Conservation (phyloP, 2,113 vertebrate genomes). For the Syrmaticus mikado region DNA sequence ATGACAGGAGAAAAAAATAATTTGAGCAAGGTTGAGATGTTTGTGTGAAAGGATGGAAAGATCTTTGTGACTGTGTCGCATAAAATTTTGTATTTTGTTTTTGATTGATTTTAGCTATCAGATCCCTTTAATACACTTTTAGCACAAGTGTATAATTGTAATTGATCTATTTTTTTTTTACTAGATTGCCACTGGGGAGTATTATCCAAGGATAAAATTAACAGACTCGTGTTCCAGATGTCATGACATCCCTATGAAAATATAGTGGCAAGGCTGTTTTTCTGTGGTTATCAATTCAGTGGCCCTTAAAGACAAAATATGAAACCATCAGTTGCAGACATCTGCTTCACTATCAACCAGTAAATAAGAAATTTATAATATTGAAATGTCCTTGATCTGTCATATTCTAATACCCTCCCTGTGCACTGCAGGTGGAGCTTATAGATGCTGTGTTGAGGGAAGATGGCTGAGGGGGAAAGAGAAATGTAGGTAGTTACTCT, state of each 20-base stretch:
- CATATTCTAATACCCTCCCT: not conserved
- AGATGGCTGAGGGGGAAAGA: fast-evolving
- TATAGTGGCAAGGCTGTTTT: not conserved
- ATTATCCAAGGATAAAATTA: constrained; percentile 40
- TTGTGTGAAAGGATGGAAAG: not conserved
- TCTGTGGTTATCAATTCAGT: constrained; percentile 8
- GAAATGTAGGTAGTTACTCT: not conserved
- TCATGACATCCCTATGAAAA: not conserved
- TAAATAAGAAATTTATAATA: constrained; percentile 14
- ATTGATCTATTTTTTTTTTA: not conserved
- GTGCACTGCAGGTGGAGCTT: not conserved
- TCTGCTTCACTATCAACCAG: not conserved
- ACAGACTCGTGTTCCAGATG: constrained; percentile 4
- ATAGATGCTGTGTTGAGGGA: fast-evolving
- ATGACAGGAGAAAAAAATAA: not conserved
- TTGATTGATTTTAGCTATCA: not conserved
- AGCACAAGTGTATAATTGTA: constrained; percentile 10
- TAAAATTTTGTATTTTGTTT: too few relatives aligned
- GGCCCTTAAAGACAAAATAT: constrained; percentile 41
- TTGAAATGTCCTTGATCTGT: not conserved
- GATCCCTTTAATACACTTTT: not conserved
- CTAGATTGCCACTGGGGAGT: not conserved
- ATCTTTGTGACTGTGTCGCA: not conserved
- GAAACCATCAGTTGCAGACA: not conserved
- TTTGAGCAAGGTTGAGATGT: not conserved